Conservation (phyloP, 2,888 invertebrate species). For the Vannuccia rotundouncinata region DNA sequence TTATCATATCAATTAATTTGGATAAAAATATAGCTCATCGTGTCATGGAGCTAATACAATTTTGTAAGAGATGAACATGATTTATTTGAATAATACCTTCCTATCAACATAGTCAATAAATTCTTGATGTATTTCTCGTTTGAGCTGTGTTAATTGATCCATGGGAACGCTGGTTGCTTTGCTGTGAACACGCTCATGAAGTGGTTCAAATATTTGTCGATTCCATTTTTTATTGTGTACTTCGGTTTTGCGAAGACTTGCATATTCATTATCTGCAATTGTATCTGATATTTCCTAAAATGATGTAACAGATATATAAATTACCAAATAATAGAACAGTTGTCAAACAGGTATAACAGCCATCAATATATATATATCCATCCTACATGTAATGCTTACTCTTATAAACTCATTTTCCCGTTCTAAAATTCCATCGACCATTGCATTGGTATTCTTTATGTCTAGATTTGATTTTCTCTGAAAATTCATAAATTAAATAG, state of each 20-base stretch:
- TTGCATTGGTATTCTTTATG: background rate
- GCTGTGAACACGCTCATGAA: conserved; percentile 47
- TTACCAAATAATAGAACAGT: too few species aligned
- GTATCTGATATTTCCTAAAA: background rate
- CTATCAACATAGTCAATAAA: conserved; percentile 52
- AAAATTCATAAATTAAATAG: too few species aligned
- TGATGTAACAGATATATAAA: too few species aligned
- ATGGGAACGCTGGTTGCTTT: conserved; percentile 48
- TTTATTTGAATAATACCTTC: conserved; percentile 45
- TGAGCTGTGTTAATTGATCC: conserved; percentile 46
- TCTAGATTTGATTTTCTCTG: conserved; percentile 13
- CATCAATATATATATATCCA: too few species aligned
- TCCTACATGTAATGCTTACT: too few species aligned
- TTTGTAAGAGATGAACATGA: background rate
- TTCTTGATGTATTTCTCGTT: conserved; percentile 50
- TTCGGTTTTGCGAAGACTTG: conserved; percentile 44
- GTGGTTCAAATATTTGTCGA: conserved; percentile 51
- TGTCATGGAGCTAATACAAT: too few species aligned
- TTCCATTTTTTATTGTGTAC: conserved; percentile 53
- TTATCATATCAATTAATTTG: too few species aligned
- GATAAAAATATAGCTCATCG: too few species aligned
- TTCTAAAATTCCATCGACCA: conserved; percentile 22
- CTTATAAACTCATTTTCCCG: conserved; percentile 1
- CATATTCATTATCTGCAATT: background rate
- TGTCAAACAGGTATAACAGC: too few species aligned